Percentiles rank a stretch among this genome's conserved stretches.
Evolutionary conservation across 2,888 invertebrate genomes (phyloP).

Genomic region (Plusia festucae): DNA sequence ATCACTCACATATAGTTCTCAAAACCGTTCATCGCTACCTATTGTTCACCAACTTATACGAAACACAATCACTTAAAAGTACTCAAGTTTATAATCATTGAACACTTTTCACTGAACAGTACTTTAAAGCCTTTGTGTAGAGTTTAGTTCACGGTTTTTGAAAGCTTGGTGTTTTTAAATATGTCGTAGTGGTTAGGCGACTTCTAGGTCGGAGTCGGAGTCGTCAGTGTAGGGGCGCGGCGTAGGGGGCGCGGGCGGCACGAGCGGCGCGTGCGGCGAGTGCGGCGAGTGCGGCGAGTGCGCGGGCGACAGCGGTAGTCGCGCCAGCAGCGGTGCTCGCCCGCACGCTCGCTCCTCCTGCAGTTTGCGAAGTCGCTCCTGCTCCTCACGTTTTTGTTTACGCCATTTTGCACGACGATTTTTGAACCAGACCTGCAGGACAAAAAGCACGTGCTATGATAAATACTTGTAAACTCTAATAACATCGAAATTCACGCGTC

Average conservation of each 20-base stretch:
- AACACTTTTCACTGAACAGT: conserved; percentile 28
- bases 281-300: conserved; percentile 62
- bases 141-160: conserved; percentile 17
- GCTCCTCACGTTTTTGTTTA: conserved; percentile 97
- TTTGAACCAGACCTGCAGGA: conserved; percentile 97
- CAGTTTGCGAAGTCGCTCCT: conserved; percentile 94
- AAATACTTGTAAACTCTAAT: not conserved
- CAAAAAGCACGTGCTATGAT: not conserved
- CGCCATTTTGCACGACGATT: conserved; percentile 98
- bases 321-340: conserved; percentile 75
- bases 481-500: not conserved
- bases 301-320: conserved; percentile 67
- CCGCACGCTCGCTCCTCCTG: conserved; percentile 93
- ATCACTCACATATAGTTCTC: conserved; percentile 36
- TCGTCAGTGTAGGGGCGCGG: conserved; percentile 90
- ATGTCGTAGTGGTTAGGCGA: conserved; percentile 88
- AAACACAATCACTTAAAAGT: conserved; percentile 38
- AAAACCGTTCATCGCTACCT: conserved; percentile 37
- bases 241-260: conserved; percentile 72
- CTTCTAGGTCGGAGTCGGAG: conserved; percentile 95
- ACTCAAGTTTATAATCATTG: conserved; percentile 18
- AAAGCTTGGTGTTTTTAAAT: conserved; percentile 3
- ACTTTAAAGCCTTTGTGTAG: conserved; percentile 24
- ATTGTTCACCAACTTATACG: conserved; percentile 28
- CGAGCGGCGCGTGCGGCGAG: conserved; percentile 64